Conservation (phyloP, 1,140 invertebrate species). For the Tetramorium alpestre region DNA sequence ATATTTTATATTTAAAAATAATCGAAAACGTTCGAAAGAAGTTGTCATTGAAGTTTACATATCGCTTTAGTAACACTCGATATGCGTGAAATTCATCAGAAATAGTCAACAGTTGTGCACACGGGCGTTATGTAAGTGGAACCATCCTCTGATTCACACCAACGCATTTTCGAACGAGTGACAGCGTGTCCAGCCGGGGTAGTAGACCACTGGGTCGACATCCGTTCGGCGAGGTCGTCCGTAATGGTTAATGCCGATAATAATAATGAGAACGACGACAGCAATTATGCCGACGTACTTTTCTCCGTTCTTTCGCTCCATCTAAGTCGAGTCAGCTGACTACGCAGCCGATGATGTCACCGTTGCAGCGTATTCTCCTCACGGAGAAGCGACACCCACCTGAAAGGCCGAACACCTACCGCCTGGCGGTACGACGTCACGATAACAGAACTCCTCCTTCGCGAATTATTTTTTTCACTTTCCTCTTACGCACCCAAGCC, state of each 20-base stretch:
- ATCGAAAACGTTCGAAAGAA: not conserved
- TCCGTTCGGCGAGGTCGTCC: slow-evolving; percentile 71
- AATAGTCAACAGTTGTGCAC: not conserved
- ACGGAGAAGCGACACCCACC: slow-evolving; percentile 78
- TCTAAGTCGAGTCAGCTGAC: slow-evolving; percentile 85
- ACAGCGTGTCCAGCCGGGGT: slow-evolving; percentile 7
- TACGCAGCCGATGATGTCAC: slow-evolving; percentile 83
- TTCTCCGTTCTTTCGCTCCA: slow-evolving; percentile 84
- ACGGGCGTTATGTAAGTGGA: slow-evolving; percentile 27
- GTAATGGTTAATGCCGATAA: slow-evolving; percentile 56
- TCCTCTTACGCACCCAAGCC: slow-evolving; percentile 7
- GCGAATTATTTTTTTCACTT: not conserved
- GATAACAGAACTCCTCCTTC: slow-evolving; percentile 67
- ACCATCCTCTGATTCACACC: slow-evolving; percentile 16
- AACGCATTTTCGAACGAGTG: slow-evolving; percentile 51
- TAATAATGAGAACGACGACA: slow-evolving; percentile 60
- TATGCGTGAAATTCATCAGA: not conserved
- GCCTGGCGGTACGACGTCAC: slow-evolving; percentile 71
- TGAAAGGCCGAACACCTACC: slow-evolving; percentile 72
- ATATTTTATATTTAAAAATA: slow-evolving; percentile 2
- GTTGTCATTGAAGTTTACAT: not conserved
- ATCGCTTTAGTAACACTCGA: not conserved
- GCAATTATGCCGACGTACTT: slow-evolving; percentile 68
- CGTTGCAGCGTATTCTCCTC: slow-evolving; percentile 77
- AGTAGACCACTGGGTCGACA: slow-evolving; percentile 56